Conservation (phyloP, 2,113 vertebrate genomes). For the Psittacula cyanocephala region DNA sequence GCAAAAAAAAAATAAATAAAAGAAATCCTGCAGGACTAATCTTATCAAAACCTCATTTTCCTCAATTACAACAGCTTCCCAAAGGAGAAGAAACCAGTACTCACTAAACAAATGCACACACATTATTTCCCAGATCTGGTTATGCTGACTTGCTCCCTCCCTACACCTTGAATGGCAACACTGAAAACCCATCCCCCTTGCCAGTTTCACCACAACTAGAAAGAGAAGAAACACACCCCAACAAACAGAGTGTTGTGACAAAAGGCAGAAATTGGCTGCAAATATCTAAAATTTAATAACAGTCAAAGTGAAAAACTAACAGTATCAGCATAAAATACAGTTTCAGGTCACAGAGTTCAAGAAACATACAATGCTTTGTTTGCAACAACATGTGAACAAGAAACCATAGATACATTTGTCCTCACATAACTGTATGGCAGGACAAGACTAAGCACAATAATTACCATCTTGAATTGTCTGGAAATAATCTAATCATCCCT, state of each 20-base stretch:
- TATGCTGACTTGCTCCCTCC: background rate
- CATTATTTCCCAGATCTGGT: background rate
- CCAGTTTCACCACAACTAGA: background rate
- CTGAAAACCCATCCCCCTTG: background rate
- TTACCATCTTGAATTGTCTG: background rate
- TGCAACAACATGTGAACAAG: background rate
- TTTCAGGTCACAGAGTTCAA: background rate
- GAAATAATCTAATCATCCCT: background rate
- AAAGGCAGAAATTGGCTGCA: background rate
- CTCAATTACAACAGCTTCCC: background rate
- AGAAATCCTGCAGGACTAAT: background rate
- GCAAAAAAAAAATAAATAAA: background rate
- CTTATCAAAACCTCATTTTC: background rate
- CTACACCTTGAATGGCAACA: background rate
- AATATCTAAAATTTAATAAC: background rate
- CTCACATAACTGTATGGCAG: fast-evolving
- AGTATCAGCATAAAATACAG: background rate
- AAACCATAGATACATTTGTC: background rate
- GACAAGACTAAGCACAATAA: background rate
- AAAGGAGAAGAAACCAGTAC: background rate
- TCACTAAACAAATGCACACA: background rate
- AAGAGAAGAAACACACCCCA: background rate
- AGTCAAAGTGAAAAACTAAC: background rate
- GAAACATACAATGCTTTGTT: background rate
- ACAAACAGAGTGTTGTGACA: background rate